phyloP scores from a whole-genome alignment of 1,140 invertebrate species.

The Pseudachorutes palmiensis region DNA sequence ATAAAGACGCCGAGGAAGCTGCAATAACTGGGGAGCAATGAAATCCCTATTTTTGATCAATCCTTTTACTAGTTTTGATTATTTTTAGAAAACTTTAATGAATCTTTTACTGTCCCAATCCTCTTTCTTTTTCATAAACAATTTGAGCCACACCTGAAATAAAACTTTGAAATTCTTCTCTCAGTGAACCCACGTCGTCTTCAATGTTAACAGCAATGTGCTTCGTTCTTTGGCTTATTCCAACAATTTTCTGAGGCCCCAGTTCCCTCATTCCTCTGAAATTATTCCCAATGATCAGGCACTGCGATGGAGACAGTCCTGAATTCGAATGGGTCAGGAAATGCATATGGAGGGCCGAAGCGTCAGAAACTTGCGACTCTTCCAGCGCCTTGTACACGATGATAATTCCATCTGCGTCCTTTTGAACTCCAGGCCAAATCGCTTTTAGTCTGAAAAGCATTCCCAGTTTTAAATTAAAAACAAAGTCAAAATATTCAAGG shows the following conservation, averaged over 20 bases:
- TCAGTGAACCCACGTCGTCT: slow-evolving; percentile 28
- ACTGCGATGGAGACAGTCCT: slow-evolving; percentile 26
- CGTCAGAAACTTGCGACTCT: slow-evolving; percentile 28
- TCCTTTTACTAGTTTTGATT: not conserved
- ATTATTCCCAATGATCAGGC: slow-evolving; percentile 31
- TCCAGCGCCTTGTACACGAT: slow-evolving; percentile 33
- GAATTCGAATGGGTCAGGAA: slow-evolving; percentile 32
- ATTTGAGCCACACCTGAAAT: slow-evolving; percentile 28
- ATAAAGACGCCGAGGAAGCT: no score
- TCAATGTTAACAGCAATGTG: slow-evolving; percentile 35
- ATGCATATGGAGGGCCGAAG: slow-evolving; percentile 31
- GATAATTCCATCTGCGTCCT: slow-evolving; percentile 32
- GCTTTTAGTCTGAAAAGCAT: slow-evolving; percentile 25
- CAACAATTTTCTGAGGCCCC: slow-evolving; percentile 33
- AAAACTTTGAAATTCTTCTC: slow-evolving; percentile 32
- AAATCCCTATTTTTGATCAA: not conserved
- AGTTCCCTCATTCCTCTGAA: slow-evolving; percentile 27
- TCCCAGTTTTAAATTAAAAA: not conserved
- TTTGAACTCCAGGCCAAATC: slow-evolving; percentile 35
- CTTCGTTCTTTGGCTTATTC: slow-evolving; percentile 23
- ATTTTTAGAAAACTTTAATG: not conserved
- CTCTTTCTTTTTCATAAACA: slow-evolving; percentile 27
- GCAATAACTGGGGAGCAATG: no score
- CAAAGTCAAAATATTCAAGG: not conserved
- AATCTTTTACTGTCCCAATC: not conserved